Evolutionary conservation across 1,140 invertebrate genomes (phyloP).

Genomic region (Portunus trituberculatus): DNA sequence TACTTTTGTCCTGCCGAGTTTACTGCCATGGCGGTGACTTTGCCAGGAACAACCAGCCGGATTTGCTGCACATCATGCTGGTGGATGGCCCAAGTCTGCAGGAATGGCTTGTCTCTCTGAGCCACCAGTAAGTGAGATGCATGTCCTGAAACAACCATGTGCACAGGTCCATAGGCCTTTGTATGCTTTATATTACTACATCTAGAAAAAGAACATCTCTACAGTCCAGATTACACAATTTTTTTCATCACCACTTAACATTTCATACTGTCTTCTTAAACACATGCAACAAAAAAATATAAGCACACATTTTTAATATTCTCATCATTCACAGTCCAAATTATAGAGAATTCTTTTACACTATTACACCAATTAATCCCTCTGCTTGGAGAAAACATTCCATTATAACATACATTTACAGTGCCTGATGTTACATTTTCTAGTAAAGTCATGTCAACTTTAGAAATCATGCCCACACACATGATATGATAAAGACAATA

Average conservation of each 20-base stretch:
- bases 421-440: no score
- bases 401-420: no score
- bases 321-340: neutral
- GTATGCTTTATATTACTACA: neutral
- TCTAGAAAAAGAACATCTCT: neutral
- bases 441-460: no score
- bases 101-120: slow-evolving; percentile 70
- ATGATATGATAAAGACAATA: no score
- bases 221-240: neutral
- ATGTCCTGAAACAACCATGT: slow-evolving; percentile 43
- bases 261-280: neutral
- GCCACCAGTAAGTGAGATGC: slow-evolving; percentile 54
- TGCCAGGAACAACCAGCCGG: slow-evolving; percentile 67
- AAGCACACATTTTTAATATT: neutral
- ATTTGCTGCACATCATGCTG: slow-evolving; percentile 65
- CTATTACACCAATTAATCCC: no score
- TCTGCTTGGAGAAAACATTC: no score
- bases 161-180: no score
- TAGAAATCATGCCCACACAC: no score
- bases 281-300: neutral
- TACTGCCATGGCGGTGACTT: slow-evolving; percentile 61
- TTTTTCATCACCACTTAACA: neutral
- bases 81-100: slow-evolving; percentile 67
- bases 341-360: no score
- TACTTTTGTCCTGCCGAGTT: slow-evolving; percentile 61